Evolutionary conservation across 92 coral and sea anemone genomes (phyloP), one percentile per base, ranked within the genome.

Genomic region (Porites cylindrica): DNA sequence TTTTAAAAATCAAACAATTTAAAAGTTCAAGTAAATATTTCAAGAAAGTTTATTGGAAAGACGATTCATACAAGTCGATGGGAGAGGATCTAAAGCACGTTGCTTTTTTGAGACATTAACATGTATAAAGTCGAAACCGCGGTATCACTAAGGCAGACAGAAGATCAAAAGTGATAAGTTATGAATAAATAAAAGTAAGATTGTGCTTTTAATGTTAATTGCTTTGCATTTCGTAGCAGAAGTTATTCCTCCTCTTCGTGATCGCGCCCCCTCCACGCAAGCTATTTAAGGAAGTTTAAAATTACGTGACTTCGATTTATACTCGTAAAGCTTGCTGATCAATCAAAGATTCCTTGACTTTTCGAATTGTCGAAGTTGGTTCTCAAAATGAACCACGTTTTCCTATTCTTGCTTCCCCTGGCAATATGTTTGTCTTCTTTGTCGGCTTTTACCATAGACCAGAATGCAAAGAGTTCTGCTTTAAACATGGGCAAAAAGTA

Each of bases 131-230:
- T 71, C 47, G 21, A 82, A 70, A 82, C 86, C 86, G 58, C 78
- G 66, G 69, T 23, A 58, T 82, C 86, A 26, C 86, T 19, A 58
- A 21, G 38, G 76, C 78, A 54, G 77, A 67, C 86, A 56, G 69
- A 58, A 6, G 53, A 56, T 70, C 18, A n/a, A 13, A 58, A 59
- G 19, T 13, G 14, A 11, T 23, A 8, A 10, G 10, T 71, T 58
- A 82, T 82, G 9, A 29, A 82, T 82, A 70, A 54, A 70, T 82
- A 69, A 78, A 38, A n/a, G 2, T 18, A 18, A 8, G 10, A 13
- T 24, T 66, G 77, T 69, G 85, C 8, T 17, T 68, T 69, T 81
- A 52, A 69, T 21, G 50, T 68, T 59, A 80, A 18, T 66, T 58
- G 84, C 53, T 50, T 80, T 68, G 26, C 76, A 24, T 68, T 26